Conservation (phyloP, 2,888 invertebrate species). For the Hesperia comma region DNA sequence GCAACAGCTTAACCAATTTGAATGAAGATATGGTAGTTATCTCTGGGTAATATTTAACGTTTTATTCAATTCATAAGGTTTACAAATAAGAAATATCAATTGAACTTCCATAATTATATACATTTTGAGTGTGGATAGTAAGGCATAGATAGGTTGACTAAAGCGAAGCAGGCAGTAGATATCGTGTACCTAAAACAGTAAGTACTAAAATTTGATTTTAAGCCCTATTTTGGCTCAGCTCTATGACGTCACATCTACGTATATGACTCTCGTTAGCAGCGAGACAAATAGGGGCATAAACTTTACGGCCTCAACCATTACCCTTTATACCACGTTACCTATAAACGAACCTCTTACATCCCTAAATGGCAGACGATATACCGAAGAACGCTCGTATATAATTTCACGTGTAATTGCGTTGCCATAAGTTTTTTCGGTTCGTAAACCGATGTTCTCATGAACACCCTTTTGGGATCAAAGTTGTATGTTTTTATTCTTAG, state of each 20-base stretch:
- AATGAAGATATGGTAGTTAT: too few species aligned
- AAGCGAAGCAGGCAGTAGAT: too few species aligned
- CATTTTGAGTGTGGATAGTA: too few species aligned
- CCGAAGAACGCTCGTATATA: slow-evolving; percentile 28
- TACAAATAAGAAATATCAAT: too few species aligned
- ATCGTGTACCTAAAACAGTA: too few species aligned
- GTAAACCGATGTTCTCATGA: slow-evolving; percentile 31
- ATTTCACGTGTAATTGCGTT: slow-evolving; percentile 36
- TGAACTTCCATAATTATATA: too few species aligned
- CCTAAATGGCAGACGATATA: slow-evolving; percentile 32
- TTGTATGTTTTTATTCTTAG: slow-evolving; percentile 6
- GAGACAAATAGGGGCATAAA: slow-evolving; percentile 7
- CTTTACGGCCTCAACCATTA: slow-evolving; percentile 29
- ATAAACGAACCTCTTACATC: slow-evolving; percentile 28
- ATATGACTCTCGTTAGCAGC: neutral
- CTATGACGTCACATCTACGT: too few species aligned
- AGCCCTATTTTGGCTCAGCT: too few species aligned
- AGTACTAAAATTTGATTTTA: neutral
- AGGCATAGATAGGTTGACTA: too few species aligned
- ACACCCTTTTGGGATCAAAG: slow-evolving; percentile 14
- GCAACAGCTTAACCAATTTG: too few species aligned
- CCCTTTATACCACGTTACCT: slow-evolving; percentile 22
- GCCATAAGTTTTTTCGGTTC: slow-evolving; percentile 34
- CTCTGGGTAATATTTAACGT: too few species aligned
- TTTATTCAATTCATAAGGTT: too few species aligned